Evolutionary conservation across 64 coral and sea anemone genomes (phyloP).

Genomic region (Montipora efflorescens): DNA sequence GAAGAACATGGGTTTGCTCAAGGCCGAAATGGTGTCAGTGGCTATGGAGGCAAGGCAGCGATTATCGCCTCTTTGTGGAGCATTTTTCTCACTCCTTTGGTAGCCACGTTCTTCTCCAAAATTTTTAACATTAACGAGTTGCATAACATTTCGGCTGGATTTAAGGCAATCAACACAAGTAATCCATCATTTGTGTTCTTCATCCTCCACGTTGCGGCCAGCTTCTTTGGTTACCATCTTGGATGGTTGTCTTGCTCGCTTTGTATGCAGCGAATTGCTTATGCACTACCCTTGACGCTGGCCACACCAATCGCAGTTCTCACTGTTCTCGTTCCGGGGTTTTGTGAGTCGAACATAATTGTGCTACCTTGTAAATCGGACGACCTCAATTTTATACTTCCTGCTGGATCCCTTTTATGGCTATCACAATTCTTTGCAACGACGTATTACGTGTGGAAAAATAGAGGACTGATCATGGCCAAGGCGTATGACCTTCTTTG

Average conservation of each 20-base stretch:
- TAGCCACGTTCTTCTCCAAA: constrained; percentile 15
- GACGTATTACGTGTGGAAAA: constrained; percentile 60
- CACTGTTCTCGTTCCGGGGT: background rate
- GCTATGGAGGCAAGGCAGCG: constrained; percentile 47
- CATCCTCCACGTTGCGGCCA: constrained; percentile 36
- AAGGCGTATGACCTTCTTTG: constrained; percentile 60
- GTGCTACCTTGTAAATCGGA: constrained; percentile 34
- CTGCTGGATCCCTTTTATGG: constrained; percentile 14
- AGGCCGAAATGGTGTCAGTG: background rate
- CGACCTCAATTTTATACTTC: background rate
- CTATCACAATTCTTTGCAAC: constrained; percentile 50
- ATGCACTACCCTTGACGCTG: constrained; percentile 59
- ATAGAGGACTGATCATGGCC: constrained; percentile 43
- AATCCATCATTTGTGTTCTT: constrained; percentile 35
- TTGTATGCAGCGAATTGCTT: constrained; percentile 45
- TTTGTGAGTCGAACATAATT: constrained; percentile 3
- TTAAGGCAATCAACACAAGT: background rate
- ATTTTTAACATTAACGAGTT: constrained; percentile 17
- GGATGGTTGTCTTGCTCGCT: constrained; percentile 71
- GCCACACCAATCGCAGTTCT: constrained; percentile 48
- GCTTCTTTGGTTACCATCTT: constrained; percentile 62
- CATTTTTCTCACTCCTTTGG: constrained; percentile 28
- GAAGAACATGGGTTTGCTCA: too few relatives aligned
- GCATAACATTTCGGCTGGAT: background rate
- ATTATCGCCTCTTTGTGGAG: constrained; percentile 49